Evolutionary conservation across 1,140 invertebrate species (phyloP).

Genomic region (Papilio polytes): DNA sequence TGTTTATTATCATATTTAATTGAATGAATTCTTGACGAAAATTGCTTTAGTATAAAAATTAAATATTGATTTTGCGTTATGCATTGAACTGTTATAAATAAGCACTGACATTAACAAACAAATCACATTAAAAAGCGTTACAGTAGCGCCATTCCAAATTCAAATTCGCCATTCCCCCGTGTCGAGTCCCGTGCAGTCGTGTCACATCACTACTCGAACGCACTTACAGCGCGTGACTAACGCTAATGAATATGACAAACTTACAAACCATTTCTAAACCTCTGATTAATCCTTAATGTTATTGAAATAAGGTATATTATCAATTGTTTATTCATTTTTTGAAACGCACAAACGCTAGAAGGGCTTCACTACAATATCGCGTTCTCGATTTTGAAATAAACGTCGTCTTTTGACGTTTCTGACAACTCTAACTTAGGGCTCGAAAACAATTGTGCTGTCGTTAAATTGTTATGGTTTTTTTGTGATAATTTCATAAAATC

Average conservation of each 20-base stretch:
- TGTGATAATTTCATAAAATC: neutral
- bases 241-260: constrained; percentile 38
- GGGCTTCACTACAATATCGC: constrained; percentile 14
- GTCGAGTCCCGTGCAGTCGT: constrained; percentile 37
- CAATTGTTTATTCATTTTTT: neutral
- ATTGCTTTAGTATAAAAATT: too few species aligned
- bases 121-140: constrained; percentile 38
- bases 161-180: constrained; percentile 39
- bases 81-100: constrained; percentile 30
- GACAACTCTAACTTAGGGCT: constrained; percentile 32
- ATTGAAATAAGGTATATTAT: neutral
- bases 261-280: neutral
- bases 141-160: constrained; percentile 37
- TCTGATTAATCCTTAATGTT: neutral
- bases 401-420: constrained; percentile 36
- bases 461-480: constrained; percentile 28
- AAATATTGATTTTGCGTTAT: too few species aligned
- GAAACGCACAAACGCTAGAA: neutral
- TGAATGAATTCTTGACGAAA: too few species aligned
- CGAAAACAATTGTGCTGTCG: constrained; percentile 32
- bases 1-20: too few species aligned
- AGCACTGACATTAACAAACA: constrained; percentile 36
- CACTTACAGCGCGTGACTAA: constrained; percentile 41
- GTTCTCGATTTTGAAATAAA: constrained; percentile 38
- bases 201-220: constrained; percentile 40